Evolutionary conservation across 2,113 vertebrate genomes (phyloP), one percentile per base, ranked within the genome.

Genomic region (Plotosus lineatus): DNA sequence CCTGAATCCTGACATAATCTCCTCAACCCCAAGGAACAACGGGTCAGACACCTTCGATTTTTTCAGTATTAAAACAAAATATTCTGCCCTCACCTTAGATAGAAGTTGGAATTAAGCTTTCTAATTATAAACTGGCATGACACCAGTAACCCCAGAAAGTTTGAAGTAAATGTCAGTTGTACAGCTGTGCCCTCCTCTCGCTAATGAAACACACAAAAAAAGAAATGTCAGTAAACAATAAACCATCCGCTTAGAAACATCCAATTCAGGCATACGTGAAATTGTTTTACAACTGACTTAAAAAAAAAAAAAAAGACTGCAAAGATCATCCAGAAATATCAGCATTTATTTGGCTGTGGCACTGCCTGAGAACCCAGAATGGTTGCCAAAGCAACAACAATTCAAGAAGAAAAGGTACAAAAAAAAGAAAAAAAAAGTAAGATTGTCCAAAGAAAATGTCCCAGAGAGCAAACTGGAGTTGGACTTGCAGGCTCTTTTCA

Each of bases 151-250:
- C 71, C 33, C n/a, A 15, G 58, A 65, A 74, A 65, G 33, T 75
- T 81, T 81, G n/a, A 65, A 75, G 58, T 55, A 81, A 75, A 75
- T 81, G 56, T 73, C 58, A 75, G 36, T 63, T 75, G 7, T 66
- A 75, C 71, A 65, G 26, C 79, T 40, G 46, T 61, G 44, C 50
- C 46, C 36, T 53, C 17, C 31, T 81, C n/a, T 63, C 53, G 72
- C 11, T 69, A 73, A 55, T 73, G 26, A 46, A 40, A 63, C 15
- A 15, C 71, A 51, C n/a, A 77, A 78, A 66, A 65, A 74, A 81
- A 74, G 56, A 79, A 83, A 78, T 63, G 36, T 38, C 36, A 74
- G 69, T 65, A 75, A 65, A 65, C 79, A 81, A 71, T 51, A 63
- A 73, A 40, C 36, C 61, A 65, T 63, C 71, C 56, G 38, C 40